Evolutionary conservation across 2,113 vertebrate genomes (phyloP).

Genomic region (Indri indri): DNA sequence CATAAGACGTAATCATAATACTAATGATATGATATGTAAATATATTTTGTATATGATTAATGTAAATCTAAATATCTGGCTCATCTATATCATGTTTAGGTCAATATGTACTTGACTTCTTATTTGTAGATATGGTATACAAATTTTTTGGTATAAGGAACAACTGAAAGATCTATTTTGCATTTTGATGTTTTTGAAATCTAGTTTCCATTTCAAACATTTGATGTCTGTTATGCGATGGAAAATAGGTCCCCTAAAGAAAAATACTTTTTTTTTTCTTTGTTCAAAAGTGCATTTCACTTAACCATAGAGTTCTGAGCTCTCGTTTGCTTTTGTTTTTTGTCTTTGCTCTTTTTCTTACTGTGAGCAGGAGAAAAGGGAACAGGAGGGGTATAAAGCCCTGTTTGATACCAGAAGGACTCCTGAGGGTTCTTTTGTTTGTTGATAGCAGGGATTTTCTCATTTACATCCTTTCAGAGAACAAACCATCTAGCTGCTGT

Average conservation of each 20-base stretch:
- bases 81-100: background rate
- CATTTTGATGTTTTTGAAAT: conserved; percentile 35
- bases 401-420: conserved; percentile 26
- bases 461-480: conserved; percentile 51
- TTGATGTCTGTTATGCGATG: conserved; percentile 33
- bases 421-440: conserved; percentile 31
- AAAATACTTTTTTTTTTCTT: conserved; percentile 22
- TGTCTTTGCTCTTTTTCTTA: conserved; percentile 18
- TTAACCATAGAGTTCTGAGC: background rate
- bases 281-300: background rate
- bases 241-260: background rate
- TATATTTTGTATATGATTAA: background rate
- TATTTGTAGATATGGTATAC: background rate
- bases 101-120: background rate
- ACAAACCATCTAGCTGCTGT: background rate
- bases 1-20: background rate
- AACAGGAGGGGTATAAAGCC: background rate
- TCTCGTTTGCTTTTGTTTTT: background rate
- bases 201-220: conserved; percentile 43
- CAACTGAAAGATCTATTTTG: background rate
- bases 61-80: background rate
- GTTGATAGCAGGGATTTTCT: conserved; percentile 16
- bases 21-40: background rate
- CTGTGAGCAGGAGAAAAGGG: conserved; percentile 12
- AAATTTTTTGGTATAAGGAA: background rate